phyloP scores from a whole-genome alignment of 2,888 invertebrate genomes.

The Hemithea aestivaria region DNA sequence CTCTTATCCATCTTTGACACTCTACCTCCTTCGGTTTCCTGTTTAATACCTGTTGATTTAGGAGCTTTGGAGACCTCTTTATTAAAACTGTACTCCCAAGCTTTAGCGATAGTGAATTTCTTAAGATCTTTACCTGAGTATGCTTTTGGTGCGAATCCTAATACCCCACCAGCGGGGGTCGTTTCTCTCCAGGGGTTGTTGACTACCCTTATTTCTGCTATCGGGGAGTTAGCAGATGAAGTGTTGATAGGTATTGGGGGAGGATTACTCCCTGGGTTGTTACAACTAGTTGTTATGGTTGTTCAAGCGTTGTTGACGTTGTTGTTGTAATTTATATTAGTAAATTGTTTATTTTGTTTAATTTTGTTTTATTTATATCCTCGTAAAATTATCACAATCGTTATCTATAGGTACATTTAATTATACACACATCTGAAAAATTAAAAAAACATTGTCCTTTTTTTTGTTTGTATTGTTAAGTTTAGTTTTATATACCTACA shows the following conservation, averaged over 20 bases:
- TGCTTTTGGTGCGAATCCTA: conserved; percentile 60
- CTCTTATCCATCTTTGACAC: conserved; percentile 70
- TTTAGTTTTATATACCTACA: too few relatives aligned
- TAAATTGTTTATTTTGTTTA: conserved; percentile 11
- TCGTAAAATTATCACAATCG: too few relatives aligned
- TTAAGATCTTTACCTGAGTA: conserved; percentile 60
- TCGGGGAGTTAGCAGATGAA: conserved; percentile 60
- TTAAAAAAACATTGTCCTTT: too few relatives aligned
- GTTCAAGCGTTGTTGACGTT: conserved; percentile 52
- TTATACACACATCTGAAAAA: too few relatives aligned
- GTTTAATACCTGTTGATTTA: conserved; percentile 63
- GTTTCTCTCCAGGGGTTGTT: conserved; percentile 54
- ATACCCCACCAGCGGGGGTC: conserved; percentile 43
- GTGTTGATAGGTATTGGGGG: conserved; percentile 58
- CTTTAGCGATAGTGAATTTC: conserved; percentile 68
- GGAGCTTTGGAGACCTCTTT: conserved; percentile 65
- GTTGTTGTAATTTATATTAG: conserved; percentile 38
- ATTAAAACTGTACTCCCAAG: conserved; percentile 65
- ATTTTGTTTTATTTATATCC: conserved; percentile 3
- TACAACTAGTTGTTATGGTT: conserved; percentile 58
- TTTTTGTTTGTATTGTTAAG: too few relatives aligned
- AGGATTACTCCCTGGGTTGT: conserved; percentile 56
- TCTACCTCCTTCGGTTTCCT: conserved; percentile 59
- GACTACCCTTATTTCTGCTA: conserved; percentile 43
- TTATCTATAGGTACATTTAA: too few relatives aligned